Percentiles rank a stretch among this genome's conserved stretches.
These are phyloP conservation scores for Anniella stebbinsi DNA, from an alignment of 2,797 vertebrate species.

Conservation along the genomic window DNA sequence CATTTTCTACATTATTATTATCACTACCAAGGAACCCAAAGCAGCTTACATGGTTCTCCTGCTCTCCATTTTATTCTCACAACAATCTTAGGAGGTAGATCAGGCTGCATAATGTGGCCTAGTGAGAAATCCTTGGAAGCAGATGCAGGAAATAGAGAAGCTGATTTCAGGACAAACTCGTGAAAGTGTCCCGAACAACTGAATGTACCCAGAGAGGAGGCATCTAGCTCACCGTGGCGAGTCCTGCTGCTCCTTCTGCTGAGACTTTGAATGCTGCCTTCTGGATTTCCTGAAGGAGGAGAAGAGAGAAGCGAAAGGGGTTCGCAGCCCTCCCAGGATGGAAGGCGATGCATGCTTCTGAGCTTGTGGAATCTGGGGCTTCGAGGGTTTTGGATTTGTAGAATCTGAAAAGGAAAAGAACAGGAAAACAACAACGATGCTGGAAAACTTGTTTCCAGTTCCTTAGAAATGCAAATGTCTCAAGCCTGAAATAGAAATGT, in stretches of 20 bases:
- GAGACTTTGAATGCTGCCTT: conserved; percentile 67
- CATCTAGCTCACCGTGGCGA: conserved; percentile 72
- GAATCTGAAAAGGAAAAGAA: conserved; percentile 71
- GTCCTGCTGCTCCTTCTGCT: conserved; percentile 47
- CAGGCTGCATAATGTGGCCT: too few relatives aligned
- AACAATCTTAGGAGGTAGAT: too few relatives aligned
- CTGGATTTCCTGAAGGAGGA: conserved; percentile 80
- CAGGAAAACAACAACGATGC: conserved; percentile 43
- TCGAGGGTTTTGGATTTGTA: conserved; percentile 74
- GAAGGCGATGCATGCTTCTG: conserved; percentile 69
- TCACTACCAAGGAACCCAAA: too few relatives aligned
- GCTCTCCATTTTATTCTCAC: too few relatives aligned
- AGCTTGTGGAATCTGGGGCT: conserved; percentile 58
- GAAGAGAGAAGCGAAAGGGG: conserved; percentile 81
- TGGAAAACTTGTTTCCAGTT: conserved; percentile 12
- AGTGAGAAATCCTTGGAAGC: neutral
- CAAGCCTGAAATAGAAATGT: conserved; percentile 22
- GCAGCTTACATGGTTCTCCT: too few relatives aligned
- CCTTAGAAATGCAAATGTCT: conserved; percentile 11
- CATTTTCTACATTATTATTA: neutral
- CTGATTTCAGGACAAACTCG: neutral
- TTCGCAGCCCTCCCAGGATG: conserved; percentile 76
- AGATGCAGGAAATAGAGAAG: neutral
- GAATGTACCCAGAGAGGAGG: neutral
- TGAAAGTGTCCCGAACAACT: neutral